Base-by-base conservation (phyloP, 2,888 invertebrate genomes). In the Pseudococcus longispinus region DNA sequence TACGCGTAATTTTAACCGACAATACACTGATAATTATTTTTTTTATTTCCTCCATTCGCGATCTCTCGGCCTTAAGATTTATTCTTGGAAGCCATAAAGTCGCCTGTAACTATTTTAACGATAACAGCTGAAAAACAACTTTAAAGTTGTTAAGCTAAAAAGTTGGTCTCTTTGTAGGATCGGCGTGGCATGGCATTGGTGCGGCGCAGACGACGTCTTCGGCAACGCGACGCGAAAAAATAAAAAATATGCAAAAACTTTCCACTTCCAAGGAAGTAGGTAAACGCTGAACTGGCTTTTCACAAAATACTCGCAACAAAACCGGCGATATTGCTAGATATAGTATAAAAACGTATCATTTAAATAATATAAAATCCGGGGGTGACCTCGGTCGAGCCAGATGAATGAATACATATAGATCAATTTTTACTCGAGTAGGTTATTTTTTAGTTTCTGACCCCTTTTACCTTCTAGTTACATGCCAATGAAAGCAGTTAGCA, bases 91-190 rank as follows among this genome's bases (percentile, higher is more conserved):
- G 23, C 77, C 77, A 42, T 42, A 80, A 80, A 80, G 77, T 80
- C 77, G 77, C 77, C 77, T 42, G 37, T 20, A 80, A 80, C 77
- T 80, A 42, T 80, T 80, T 80, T 42, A 80, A 80, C 77, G 77
- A 80, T 80, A 80, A 80, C 77, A 80, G 77, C 77, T 80, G 70
- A 80, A 80, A 80, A 80, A 80, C 77, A 80, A 80, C 77, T 80
- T 80, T 42, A 37, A 80, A 80, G 77, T 80, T 80, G 77, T 80
- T 80, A 80, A 80, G 77, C 77, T 80, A 80, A 80, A 80, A 80
- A 80, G 42, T 37, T 80, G 4, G 32, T 42, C 42, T 80, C 20
- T 80, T 80, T n/a, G n/a, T n/a, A n/a, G n/a, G n/a, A n/a, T n/a
- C n/a, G n/a, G n/a, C n/a, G n/a, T n/a, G n/a, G n/a, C n/a, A n/a